phyloP scores from a whole-genome alignment of 1,140 invertebrate species.

The Caerostris darwini region DNA sequence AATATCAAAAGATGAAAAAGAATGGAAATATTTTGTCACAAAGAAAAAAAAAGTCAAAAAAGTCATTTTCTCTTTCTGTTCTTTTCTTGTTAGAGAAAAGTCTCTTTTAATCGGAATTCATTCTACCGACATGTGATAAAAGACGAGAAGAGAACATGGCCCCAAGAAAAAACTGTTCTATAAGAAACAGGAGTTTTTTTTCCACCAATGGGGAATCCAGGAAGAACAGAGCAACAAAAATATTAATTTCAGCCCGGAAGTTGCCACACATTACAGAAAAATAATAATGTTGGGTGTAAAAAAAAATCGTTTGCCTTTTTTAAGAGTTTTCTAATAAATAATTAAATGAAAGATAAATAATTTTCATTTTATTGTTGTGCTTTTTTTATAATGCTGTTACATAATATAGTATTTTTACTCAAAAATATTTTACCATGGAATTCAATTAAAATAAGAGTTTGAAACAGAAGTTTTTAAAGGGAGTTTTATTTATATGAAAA shows the following conservation, averaged over 20 bases:
- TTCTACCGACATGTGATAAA: background rate
- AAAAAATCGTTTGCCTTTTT: background rate
- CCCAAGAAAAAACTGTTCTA: background rate
- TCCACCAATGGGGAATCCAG: background rate
- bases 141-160: background rate
- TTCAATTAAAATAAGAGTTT: too few relatives aligned
- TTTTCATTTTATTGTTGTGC: background rate
- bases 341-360: background rate
- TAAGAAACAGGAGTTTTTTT: background rate
- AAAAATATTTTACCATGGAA: too few relatives aligned
- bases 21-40: too few relatives aligned
- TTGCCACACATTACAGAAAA: background rate
- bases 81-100: background rate
- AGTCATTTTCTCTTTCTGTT: background rate
- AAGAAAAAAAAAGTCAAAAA: background rate
- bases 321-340: background rate
- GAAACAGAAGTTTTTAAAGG: background rate
- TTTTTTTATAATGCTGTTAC: background rate
- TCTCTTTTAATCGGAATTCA: constrained; percentile 27
- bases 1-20: too few relatives aligned
- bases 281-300: background rate
- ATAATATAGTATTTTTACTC: background rate
- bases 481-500: too few relatives aligned
- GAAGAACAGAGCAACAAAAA: background rate
- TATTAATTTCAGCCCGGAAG: constrained; percentile 25